Conservation (phyloP, 2,113 vertebrate genomes). For the Thymallus thymallus region DNA sequence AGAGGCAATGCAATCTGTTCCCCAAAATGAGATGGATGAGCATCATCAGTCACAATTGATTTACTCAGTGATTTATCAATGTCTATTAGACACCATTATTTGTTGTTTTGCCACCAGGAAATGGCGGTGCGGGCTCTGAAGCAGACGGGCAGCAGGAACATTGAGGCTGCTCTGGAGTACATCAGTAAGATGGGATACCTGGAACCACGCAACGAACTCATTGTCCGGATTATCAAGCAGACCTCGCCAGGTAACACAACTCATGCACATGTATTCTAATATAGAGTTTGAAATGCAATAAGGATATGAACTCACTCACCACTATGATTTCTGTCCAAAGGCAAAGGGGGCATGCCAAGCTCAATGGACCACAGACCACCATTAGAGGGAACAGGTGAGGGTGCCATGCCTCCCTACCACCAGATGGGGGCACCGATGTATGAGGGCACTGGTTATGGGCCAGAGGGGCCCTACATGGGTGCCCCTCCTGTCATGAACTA, state of each 20-base stretch:
- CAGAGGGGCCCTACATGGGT: slow-evolving; percentile 83
- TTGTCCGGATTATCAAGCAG: slow-evolving; percentile 95
- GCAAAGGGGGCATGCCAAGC: slow-evolving; percentile 82
- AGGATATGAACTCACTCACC: not conserved
- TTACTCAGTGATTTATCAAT: too few species aligned
- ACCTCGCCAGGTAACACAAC: slow-evolving; percentile 86
- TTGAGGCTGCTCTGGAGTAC: slow-evolving; percentile 93
- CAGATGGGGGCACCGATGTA: slow-evolving; percentile 81
- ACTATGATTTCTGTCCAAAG: slow-evolving; percentile 61
- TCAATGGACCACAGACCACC: slow-evolving; percentile 82
- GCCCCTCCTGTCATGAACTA: slow-evolving; percentile 81
- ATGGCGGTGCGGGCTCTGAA: slow-evolving; percentile 95
- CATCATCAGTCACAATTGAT: too few species aligned
- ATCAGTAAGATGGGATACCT: slow-evolving; percentile 99
- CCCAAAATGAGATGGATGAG: too few species aligned
- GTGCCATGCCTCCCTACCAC: slow-evolving; percentile 82
- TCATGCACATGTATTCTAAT: not conserved
- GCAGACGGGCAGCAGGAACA: slow-evolving; percentile 95
- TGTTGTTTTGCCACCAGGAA: slow-evolving; percentile 74
- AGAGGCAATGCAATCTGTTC: too few species aligned
- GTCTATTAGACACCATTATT: too few species aligned
- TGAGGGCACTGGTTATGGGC: slow-evolving; percentile 80
- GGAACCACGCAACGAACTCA: slow-evolving; percentile 93
- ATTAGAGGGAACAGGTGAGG: slow-evolving; percentile 83
- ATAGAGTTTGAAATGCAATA: not conserved